Evolutionary conservation across 2,888 invertebrate species (phyloP), one percentile per base, ranked within the genome.

Genomic region (Hartigia nigra): DNA sequence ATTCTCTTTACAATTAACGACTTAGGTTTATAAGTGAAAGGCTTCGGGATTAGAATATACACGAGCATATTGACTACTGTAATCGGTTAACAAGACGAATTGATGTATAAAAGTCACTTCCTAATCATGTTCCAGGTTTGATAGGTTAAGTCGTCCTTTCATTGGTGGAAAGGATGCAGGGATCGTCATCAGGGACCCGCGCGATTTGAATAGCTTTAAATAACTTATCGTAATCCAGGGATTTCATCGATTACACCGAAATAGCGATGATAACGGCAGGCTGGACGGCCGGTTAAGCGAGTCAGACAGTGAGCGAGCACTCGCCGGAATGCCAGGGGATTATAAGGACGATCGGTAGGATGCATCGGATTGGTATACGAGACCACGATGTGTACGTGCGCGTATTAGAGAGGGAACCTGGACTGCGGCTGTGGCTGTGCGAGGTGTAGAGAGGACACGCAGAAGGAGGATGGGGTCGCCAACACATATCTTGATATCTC

Each of bases 401-500:
- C 72, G 72, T 31, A 55, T 55, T 37, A 37, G 37, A 55, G 23
- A 55, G 55, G 55, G 55, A 55, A 14, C 55, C 55, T 55, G 23
- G 55, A 9, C 55, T 23, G 55, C 23, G 55, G 23, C 55, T 55
- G 55, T 55, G 55, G 55, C 55, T 55, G 72, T 32, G 72, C 32
- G 31, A 72, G 72, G 72, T 72, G 72, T 72, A 72, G 72, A 72
- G 72, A 72, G 70, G 75, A 31, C 69, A 37, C 69, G 69, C n/a
- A 78, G 78, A 74, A 74, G 75, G 78, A 72, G 78, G 76, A 79
- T 76, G 76, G 74, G 76, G 78, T 79, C 86, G 87, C 88, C 87
- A 87, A 88, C 87, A 88, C 88, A 87, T 88, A 88, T 89, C 84
- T 87, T 86, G 88, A 88, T 89, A 90, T 90, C 89, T 86, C 80